A percentile compares a stretch with the other conserved stretches of the same genome.
phyloP scores from a whole-genome alignment of 2,113 vertebrate genomes.

The Antechinus stuartii region DNA sequence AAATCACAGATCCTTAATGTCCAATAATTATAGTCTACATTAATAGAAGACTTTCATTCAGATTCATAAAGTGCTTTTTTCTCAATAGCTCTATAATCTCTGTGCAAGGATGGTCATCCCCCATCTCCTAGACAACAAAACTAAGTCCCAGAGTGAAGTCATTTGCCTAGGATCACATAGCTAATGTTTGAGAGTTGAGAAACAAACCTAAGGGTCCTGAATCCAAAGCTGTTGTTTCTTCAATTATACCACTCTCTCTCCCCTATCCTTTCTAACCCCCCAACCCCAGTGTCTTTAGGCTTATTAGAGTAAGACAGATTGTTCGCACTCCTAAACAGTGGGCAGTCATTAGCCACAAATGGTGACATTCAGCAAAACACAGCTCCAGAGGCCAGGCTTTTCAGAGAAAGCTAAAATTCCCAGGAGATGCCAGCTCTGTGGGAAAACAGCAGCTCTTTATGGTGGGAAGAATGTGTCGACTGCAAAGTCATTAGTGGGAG shows the following conservation, averaged over 20 bases:
- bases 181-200: background rate
- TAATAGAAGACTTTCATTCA: background rate
- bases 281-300: background rate
- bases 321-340: background rate
- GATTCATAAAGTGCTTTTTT: background rate
- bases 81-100: background rate
- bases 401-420: background rate
- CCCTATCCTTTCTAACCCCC: background rate
- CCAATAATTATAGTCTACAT: background rate
- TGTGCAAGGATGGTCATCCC: background rate
- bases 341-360: background rate
- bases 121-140: background rate
- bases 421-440: accelerated
- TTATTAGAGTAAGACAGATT: conserved; percentile 15
- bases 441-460: accelerated
- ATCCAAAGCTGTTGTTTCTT: background rate
- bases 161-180: background rate
- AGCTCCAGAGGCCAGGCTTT: background rate
- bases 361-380: background rate
- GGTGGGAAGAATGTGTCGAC: accelerated
- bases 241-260: background rate
- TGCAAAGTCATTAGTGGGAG: background rate
- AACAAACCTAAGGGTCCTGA: background rate
- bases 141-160: background rate
- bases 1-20: background rate